Evolutionary conservation across 2,888 invertebrate genomes (phyloP).

Genomic region (Idaea aversata): DNA sequence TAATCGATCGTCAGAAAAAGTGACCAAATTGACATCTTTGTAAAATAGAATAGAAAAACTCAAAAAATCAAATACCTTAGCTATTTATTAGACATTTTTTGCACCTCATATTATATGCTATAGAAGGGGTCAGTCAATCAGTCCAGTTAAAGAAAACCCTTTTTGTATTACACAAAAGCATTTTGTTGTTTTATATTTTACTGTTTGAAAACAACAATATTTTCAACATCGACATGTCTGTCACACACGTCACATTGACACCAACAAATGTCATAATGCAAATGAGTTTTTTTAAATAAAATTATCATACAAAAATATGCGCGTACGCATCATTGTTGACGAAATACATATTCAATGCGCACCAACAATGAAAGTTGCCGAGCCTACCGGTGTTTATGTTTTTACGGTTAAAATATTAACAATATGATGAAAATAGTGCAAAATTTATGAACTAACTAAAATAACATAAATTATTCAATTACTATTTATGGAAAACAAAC

Average conservation of each 20-base stretch:
- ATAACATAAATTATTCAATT: not conserved
- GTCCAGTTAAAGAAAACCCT: not conserved
- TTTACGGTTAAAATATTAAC: conserved; percentile 23
- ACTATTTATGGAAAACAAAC: not conserved
- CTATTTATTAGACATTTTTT: too few relatives aligned
- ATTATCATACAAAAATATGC: conserved; percentile 46
- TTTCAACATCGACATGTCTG: conserved; percentile 34
- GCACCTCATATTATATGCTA: not conserved
- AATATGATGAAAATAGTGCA: conserved; percentile 13
- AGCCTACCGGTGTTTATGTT: conserved; percentile 41
- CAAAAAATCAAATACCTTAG: too few relatives aligned
- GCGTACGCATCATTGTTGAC: conserved; percentile 51
- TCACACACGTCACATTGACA: conserved; percentile 34
- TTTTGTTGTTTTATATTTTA: not conserved
- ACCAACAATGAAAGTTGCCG: conserved; percentile 40
- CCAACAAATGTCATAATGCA: conserved; percentile 53
- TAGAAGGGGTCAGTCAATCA: not conserved
- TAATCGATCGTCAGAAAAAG: too few relatives aligned
- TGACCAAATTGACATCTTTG: too few relatives aligned
- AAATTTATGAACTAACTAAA: conserved; percentile 4
- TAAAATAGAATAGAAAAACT: too few relatives aligned
- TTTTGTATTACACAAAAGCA: conserved; percentile 16
- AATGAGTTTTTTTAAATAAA: conserved; percentile 36
- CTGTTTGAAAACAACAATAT: conserved; percentile 12
- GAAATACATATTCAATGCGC: conserved; percentile 41